Evolutionary conservation across 2,113 vertebrate species (phyloP).

Genomic region (Maylandia zebra): DNA sequence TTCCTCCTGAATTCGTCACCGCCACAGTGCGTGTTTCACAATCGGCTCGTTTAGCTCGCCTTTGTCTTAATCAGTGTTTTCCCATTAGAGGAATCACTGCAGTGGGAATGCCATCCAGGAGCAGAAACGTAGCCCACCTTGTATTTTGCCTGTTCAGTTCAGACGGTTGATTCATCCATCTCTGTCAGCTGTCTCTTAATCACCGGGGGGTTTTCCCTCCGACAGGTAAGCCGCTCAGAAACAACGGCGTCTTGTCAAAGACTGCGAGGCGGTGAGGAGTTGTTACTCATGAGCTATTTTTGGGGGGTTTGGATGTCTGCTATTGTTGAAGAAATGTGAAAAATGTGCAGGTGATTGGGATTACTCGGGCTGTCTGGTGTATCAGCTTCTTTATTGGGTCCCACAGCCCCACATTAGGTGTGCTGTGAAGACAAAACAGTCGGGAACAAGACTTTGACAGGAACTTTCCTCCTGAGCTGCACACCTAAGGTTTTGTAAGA

Average conservation of each 20-base stretch:
- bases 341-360: conserved; percentile 33
- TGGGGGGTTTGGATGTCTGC: neutral
- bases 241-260: conserved; percentile 42
- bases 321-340: conserved; percentile 18
- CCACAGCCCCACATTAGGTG: neutral
- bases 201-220: neutral
- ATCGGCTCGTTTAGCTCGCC: neutral
- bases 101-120: neutral
- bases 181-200: conserved; percentile 39
- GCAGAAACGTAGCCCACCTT: neutral
- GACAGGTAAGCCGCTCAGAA: conserved; percentile 37
- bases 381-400: neutral
- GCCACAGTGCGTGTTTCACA: conserved; percentile 1
- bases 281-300: conserved; percentile 34
- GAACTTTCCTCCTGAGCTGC: neutral
- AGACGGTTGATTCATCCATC: conserved; percentile 24
- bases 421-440: neutral
- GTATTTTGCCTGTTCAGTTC: neutral
- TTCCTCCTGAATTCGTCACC: conserved; percentile 23
- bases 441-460: neutral
- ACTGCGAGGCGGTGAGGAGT: neutral
- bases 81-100: neutral
- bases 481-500: neutral
- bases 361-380: conserved; percentile 13
- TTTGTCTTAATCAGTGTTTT: neutral